Base-by-base conservation (phyloP, 2,113 vertebrate species). In the Sakesphorus luctuosus region DNA sequence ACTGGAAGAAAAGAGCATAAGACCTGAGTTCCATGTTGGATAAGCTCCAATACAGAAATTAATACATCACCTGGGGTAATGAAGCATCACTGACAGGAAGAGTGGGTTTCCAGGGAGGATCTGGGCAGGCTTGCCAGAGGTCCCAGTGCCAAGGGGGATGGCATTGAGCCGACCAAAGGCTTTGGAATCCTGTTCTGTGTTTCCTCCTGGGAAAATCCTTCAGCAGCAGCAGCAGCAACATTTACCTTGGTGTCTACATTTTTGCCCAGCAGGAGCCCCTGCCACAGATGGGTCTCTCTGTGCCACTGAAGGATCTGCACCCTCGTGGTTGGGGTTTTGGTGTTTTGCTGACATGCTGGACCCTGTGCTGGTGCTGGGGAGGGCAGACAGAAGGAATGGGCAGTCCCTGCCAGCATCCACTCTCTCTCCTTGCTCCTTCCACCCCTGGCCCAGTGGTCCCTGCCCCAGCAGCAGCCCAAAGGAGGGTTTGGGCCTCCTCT, bases 241-340 rank as follows among this genome's bases (percentile, higher is more conserved):
- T 20, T 43, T 52, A 3, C 0, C 13, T 44, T 2, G 2, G 26
- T 8, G 1, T 19, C 82, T 28, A 15, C 3, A 2, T 4, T 31
- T 75, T 46, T 63, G 7, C 21, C 33, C 44, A 14, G 29, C 0
- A 3, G 53, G 53, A 69, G 19, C 10, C 11, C 33, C 40, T 21
- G 59, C 24, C 3, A 21, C 0, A 1, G 4, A 2, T 0, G 1
- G 24, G 25, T 61, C n/a, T 61, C 26, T 44, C 31, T 55, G 14
- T 36, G 58, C 16, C 17, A 2, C 4, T 1, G 1, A 33, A n/a
- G 1, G 21, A 15, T 56, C 19, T 33, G 46, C 44, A 43, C 44
- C 10, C 20, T 24, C 44, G 1, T 9, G 0, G 4, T 35, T 4
- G 19, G 4, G 0, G 0, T 6, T 46, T 13, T 31, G 13, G 7